Base-by-base conservation (phyloP, 2,113 vertebrate genomes). In the Narcine bancroftii region DNA sequence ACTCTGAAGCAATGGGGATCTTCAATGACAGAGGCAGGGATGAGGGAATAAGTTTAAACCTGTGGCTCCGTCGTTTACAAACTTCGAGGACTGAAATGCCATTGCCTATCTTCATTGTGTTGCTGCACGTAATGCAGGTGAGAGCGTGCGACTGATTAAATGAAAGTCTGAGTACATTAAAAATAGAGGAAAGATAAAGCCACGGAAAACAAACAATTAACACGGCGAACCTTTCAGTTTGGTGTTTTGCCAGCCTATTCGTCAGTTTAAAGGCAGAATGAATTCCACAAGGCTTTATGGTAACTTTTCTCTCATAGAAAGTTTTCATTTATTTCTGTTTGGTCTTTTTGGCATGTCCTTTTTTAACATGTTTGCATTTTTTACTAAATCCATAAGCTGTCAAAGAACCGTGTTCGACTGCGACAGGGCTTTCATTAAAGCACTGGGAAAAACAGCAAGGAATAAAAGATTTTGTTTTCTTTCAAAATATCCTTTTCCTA, bases 101-200 rank as follows among this genome's bases (percentile, higher is more conserved):
- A 63, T 15, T 65, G 36, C 6, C 71, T 21, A 33, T 63, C 19
- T 69, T 45, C 7, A 26, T 45, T 2, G 3, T 39, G 11, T 69
- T 69, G 63, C 89, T 69, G 21, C 89, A 91, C 39, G 3, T 33
- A 47, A 91, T 47, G 89, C 89, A 91, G 63, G 89, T 91, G 26
- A 69, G 89, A 79, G 47, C 17, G 42, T 91, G 53, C 15, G 7
- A 69, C 6, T 69, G 66, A 69, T 17, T 24, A 69, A 69, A 2
- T 24, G n/a, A 66, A 66, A 66, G 65, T 50, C 50, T 85, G 50
- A 6, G 24, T 53, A 19, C n/a, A 17, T 83, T 56, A 29, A 83
- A 75, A 24, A 0, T 56, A 33, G 29, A 83, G 11, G 47, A 83
- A 83, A 29, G 29, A 85, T 33, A 56, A 87, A 87, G 36, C 15